phyloP scores from a whole-genome alignment of 2,113 vertebrate genomes.

The Hypomesus transpacificus region DNA sequence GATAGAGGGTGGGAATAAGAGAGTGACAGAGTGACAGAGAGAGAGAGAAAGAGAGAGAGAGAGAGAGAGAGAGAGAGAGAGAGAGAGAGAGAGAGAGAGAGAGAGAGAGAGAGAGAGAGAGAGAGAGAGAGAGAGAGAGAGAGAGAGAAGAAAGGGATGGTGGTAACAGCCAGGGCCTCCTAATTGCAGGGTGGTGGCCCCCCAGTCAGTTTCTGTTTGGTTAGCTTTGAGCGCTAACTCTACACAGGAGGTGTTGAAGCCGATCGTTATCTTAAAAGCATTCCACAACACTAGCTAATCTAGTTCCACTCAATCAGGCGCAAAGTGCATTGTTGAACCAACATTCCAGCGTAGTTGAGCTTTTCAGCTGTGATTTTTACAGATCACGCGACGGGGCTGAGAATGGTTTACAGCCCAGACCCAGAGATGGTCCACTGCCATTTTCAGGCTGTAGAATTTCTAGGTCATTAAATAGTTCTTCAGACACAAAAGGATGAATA shows the following conservation, averaged over 20 bases:
- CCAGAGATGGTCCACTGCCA: not conserved
- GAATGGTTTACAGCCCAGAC: not conserved
- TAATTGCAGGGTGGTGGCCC: not conserved
- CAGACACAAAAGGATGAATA: not conserved
- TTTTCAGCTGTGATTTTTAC: constrained; percentile 16
- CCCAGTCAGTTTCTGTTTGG: not conserved
- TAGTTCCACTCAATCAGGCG: constrained; percentile 11
- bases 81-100: not conserved
- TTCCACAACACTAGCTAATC: constrained; percentile 18
- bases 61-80: constrained; percentile 3
- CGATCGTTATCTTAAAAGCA: constrained; percentile 37
- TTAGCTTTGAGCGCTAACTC: constrained; percentile 1
- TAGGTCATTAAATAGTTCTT: too few species aligned
- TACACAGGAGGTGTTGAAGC: constrained; percentile 16
- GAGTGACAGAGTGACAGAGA: not conserved
- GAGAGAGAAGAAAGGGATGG: not conserved
- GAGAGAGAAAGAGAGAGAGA: not conserved
- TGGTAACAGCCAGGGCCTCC: constrained; percentile 2
- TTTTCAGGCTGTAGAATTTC: too few species aligned
- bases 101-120: too few species aligned
- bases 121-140: too few species aligned
- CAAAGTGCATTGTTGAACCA: constrained; percentile 28
- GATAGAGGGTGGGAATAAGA: not conserved
- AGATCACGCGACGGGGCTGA: not conserved
- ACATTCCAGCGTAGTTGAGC: constrained; percentile 12